Evolutionary conservation across 2,113 vertebrate species (phyloP), one percentile per base, ranked within the genome.

Genomic region (Microcebus lehilahytsara): DNA sequence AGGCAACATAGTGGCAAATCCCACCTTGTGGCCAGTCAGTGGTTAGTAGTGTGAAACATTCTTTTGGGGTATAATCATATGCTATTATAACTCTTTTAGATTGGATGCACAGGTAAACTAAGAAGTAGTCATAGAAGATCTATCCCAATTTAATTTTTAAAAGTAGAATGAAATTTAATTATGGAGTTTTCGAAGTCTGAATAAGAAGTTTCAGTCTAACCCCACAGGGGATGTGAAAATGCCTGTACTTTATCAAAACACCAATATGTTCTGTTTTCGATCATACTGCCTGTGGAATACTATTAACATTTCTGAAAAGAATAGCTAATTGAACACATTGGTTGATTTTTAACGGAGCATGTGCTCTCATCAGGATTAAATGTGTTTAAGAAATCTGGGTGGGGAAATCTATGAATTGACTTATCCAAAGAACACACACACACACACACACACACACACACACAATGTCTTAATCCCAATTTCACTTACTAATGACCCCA

Each of bases 1-100:
- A 95, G 64, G 51, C 69, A 95, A 92, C 94, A 96, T 90, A 89
- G 53, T 95, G 92, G 89, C 85, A 86, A 93, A 97, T 83, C 95
- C 95, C 91, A 32, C 17, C 86, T 66, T 67, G 27, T 25, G 40
- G 51, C 14, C 14, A 23, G 2, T 3, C 3, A 74, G 49, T 1
- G 17, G 19, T 3, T 62, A 62, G 60, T 25, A 20, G 30, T 2
- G 19, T 5, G 27, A 32, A 85, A 3, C 37, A 94, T 9, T 22
- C 40, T 60, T 58, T 5, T 95, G 62, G 75, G 90, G 49, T 23
- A 66, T 0, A 22, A 37, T 69, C 91, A 69, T 58, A 78, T 86
- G 93, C 93, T 97, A 49, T 58, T 78, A 49, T 89, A 93, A 62
- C 10, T 0, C 0, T 85, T 92, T n/a, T 81, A 62, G 56, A 91